phyloP scores from a whole-genome alignment of 1,140 invertebrate genomes.

The Aphis craccivora region DNA sequence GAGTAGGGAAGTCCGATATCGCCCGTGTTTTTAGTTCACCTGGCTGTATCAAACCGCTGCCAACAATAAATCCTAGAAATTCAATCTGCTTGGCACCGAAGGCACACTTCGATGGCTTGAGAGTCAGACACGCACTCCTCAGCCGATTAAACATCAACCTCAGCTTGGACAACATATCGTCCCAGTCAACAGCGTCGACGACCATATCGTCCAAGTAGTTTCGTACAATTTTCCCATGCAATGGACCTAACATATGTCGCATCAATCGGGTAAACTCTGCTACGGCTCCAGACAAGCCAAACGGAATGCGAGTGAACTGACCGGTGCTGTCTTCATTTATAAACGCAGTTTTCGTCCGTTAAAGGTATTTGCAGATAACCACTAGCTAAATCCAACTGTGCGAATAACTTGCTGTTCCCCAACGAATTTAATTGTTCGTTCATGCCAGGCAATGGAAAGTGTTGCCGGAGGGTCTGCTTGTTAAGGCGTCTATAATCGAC shows the following conservation, averaged over 20 bases:
- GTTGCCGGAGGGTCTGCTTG: conserved; percentile 64
- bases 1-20: too few species aligned
- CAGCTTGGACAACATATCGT: too few species aligned
- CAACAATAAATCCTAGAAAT: too few species aligned
- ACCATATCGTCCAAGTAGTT: too few species aligned
- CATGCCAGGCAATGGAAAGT: conserved; percentile 68
- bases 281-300: conserved; percentile 44
- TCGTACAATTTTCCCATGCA: not conserved
- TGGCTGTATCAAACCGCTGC: too few species aligned
- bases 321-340: not conserved
- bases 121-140: too few species aligned
- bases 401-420: conserved; percentile 65
- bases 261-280: conserved; percentile 54
- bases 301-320: too few species aligned
- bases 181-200: too few species aligned
- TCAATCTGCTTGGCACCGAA: too few species aligned
- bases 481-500: conserved; percentile 65
- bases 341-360: conserved; percentile 62
- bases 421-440: conserved; percentile 66
- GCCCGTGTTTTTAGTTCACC: too few species aligned
- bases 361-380: conserved; percentile 65
- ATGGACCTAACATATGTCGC: conserved; percentile 16
- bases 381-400: conserved; percentile 65
- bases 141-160: too few species aligned
- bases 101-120: too few species aligned